phyloP scores from a whole-genome alignment of 2,888 invertebrate genomes.

The Noctua pronuba region DNA sequence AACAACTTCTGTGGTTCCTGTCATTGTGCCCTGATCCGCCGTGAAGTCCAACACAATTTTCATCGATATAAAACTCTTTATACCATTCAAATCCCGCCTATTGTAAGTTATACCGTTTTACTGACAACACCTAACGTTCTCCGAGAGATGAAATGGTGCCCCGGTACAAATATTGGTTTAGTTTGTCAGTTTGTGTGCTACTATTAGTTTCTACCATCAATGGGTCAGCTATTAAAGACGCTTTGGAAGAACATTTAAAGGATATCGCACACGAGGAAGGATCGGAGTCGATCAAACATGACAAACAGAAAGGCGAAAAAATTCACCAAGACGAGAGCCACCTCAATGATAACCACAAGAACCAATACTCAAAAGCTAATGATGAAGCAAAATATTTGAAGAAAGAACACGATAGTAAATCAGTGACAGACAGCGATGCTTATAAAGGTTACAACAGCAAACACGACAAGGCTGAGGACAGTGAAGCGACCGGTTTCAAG shows the following conservation, averaged over 20 bases:
- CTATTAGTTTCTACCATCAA: slow-evolving; percentile 75
- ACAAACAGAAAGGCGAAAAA: slow-evolving; percentile 87
- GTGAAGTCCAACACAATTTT: slow-evolving; percentile 86
- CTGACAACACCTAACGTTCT: slow-evolving; percentile 69
- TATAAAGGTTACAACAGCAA: slow-evolving; percentile 85
- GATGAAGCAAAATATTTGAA: slow-evolving; percentile 88
- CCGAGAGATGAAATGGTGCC: slow-evolving; percentile 82
- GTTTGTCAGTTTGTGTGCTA: slow-evolving; percentile 75
- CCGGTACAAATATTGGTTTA: slow-evolving; percentile 74
- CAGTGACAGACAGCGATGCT: slow-evolving; percentile 84
- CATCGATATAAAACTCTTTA: slow-evolving; percentile 87
- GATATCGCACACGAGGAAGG: slow-evolving; percentile 85
- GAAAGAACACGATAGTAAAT: slow-evolving; percentile 86
- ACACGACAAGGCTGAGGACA: slow-evolving; percentile 86
- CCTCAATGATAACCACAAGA: slow-evolving; percentile 84
- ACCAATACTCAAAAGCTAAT: slow-evolving; percentile 85
- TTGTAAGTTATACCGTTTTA: slow-evolving; percentile 73
- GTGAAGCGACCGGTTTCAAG: slow-evolving; percentile 83
- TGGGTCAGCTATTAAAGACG: slow-evolving; percentile 85
- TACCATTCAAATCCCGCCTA: slow-evolving; percentile 77
- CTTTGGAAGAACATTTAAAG: slow-evolving; percentile 87
- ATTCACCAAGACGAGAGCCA: slow-evolving; percentile 85
- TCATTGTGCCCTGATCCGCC: slow-evolving; percentile 87
- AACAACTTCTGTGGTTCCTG: slow-evolving; percentile 85
- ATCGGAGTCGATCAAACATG: slow-evolving; percentile 83